Base-by-base conservation (phyloP, 2,797 vertebrate genomes). In the Apodemus agrarius region DNA sequence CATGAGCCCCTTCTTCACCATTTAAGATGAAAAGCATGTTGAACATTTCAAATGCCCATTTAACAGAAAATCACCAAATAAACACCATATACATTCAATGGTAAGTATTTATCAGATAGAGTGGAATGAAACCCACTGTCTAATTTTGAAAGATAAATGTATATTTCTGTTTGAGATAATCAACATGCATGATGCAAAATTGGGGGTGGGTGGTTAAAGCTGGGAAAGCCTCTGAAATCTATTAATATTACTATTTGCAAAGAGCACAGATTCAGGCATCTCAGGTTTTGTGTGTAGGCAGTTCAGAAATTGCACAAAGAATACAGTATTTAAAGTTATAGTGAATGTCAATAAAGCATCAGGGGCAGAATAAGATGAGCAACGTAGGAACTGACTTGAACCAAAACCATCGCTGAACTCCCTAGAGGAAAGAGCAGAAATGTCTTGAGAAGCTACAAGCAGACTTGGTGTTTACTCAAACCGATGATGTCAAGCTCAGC, bases 231-330 rank as follows among this genome's bases (percentile, higher is more conserved):
- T 65, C 59, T 76, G n/a, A 85, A 89, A 89, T 54, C 37, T 14
- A 90, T 74, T 84, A 69, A 91, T 92, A 57, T 57, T 59, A 46
- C 26, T 72, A 10, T 61, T 89, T 49, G 13, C 82, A n/a, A 79
- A 89, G 79, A 95, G 26, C 11, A 75, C 4, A 37, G 14, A 21
- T 43, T 93, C 31, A 52, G 24, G 34, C 4, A 59, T n/a, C 26
- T 69, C 46, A 72, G 86, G 21, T 4, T 63, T 89, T 91, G 40
- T 24, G 72, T n/a, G 72, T 67, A 2, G 1, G 26, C 65, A 84
- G 92, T 94, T 79, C 61, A n/a, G 94, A 65, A 87, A 81, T 83
- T 54, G 75, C 84, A 61, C 52, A 86, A 86, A 89, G 31, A 91
- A 31, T 81, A 81, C 4, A 49, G 49, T 75, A 92, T 69, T 89